These are phyloP conservation scores for Anadara kagoshimensis DNA, from an alignment of 1,140 invertebrate genomes.

Conservation along the genomic window DNA sequence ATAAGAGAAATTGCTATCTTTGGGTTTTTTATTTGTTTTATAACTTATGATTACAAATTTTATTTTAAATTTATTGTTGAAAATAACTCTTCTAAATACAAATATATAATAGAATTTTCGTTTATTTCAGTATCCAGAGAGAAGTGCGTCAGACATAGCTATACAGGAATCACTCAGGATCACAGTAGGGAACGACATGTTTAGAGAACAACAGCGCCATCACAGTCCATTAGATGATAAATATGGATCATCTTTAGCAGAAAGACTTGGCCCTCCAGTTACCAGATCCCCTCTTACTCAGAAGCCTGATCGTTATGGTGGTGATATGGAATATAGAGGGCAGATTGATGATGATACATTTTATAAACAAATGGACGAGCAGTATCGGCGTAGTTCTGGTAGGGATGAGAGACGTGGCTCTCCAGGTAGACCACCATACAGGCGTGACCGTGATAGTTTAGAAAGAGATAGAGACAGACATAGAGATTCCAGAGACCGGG, in stretches of 20 bases:
- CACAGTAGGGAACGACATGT: conserved; percentile 66
- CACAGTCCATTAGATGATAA: too few species aligned
- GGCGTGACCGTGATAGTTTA: conserved; percentile 3
- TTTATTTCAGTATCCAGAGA: conserved; percentile 10
- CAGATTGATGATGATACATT: too few species aligned
- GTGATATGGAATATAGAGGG: too few species aligned
- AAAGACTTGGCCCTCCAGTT: conserved; percentile 40
- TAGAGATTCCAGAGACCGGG: conserved; percentile 1
- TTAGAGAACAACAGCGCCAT: conserved; percentile 20
- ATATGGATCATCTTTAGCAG: conserved; percentile 26
- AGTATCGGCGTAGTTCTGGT: neutral
- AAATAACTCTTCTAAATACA: too few species aligned
- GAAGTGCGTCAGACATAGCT: conserved; percentile 2
- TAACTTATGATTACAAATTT: too few species aligned
- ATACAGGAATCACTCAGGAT: conserved; percentile 57
- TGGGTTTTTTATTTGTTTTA: too few species aligned
- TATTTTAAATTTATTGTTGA: too few species aligned
- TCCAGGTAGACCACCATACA: conserved; percentile 3
- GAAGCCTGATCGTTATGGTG: too few species aligned
- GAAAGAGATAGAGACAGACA: conserved; percentile 10
- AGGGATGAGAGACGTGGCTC: conserved; percentile 12
- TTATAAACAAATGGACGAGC: too few species aligned
- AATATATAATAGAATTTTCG: neutral
- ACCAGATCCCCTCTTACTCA: neutral
- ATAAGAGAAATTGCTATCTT: too few species aligned